Base-by-base conservation (phyloP, 2,113 vertebrate genomes). In the Mellivora capensis region DNA sequence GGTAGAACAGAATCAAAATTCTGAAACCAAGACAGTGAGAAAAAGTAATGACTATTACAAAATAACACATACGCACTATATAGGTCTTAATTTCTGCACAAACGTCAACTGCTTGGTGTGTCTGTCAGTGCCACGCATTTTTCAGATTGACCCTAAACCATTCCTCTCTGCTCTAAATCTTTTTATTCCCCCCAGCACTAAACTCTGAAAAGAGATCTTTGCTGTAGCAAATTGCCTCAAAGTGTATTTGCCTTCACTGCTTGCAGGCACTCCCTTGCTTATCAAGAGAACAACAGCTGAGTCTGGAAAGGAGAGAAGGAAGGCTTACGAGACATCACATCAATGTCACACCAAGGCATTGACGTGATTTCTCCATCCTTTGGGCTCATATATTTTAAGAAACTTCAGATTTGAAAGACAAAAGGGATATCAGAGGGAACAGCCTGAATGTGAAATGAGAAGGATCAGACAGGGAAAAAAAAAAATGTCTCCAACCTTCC, bases 341-440 rank as follows among this genome's bases (percentile, higher is more conserved):
- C 95, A 97, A 27, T 87, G 77, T 94, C 92, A 88, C 2, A 1
- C 1, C 74, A 85, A 97, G 93, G 86, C 85, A 92, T 1, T 14
- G 20, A 47, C 88, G 44, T 93, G 82, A 98, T 96, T 97, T 67
- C 81, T 89, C 11, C 90, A 37, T 54, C 96, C 96, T 98, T 91
- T 89, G 93, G 77, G 93, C 93, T 94, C 94, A 49, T 91, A 64
- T 6, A 93, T 11, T 85, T 39, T 87, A 20, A 85, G 61, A 97
- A 94, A 97, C 96, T 77, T 97, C 87, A 87, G 94, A 97, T 76
- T 83, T 96, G 57, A 81, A 89, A 83, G 69, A 93, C 80, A 98
- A 95, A 92, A 71, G 25, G 1, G 79, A 87, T 83, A 21, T 98
- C 84, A 97, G 62, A 96, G 21, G 42, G 52, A 98, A 86, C 47